Evolutionary conservation across 2,888 invertebrate species (phyloP), one percentile per base, ranked within the genome.

Genomic region (Cantharis nigra): DNA sequence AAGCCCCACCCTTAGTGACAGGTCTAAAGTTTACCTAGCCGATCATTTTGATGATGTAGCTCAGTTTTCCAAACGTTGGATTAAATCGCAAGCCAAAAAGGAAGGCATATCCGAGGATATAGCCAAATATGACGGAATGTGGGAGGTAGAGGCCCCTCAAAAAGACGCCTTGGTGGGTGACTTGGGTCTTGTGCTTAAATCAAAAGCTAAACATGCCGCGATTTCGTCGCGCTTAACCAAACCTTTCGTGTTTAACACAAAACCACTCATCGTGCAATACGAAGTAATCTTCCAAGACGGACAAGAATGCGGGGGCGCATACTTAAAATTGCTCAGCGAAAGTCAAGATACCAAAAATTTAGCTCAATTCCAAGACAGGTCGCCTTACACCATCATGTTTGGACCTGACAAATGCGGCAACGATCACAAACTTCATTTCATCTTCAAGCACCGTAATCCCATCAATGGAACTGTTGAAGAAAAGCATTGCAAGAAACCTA

Each of bases 341-440:
- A 93, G 94, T 75, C 90, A 92, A 67, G 91, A 92, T 69, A 89
- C 92, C 33, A 91, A 92, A 85, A 94, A 97, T 85, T 90, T 98
- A 73, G 93, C 92, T 81, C 91, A 93, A 85, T 98, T 99, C 90
- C 92, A 96, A 88, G 99, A 99, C 90, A 98, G 97, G 89, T 98
- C 98, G 0, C 95, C 98, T 0, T 99, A 99, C 90, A 96, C 98
- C 2, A 97, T 99, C 85, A 99, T 99, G 99, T 99, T 99, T 90
- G 99, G 99, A 0, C 99, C 99, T 9, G 99, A 99, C 91, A 99
- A 98, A 89, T 99, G 99, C 89, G 99, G 99, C 80, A 96, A 95
- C 86, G 97, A 97, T 88, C 94, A 96, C 86, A 98, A 98, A 90
- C 93, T 97, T 87, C 94, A 94, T 87, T 94, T 94, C 87, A 99